Conservation (phyloP, 1,140 invertebrate genomes). For the Agraylea sexmaculata region DNA sequence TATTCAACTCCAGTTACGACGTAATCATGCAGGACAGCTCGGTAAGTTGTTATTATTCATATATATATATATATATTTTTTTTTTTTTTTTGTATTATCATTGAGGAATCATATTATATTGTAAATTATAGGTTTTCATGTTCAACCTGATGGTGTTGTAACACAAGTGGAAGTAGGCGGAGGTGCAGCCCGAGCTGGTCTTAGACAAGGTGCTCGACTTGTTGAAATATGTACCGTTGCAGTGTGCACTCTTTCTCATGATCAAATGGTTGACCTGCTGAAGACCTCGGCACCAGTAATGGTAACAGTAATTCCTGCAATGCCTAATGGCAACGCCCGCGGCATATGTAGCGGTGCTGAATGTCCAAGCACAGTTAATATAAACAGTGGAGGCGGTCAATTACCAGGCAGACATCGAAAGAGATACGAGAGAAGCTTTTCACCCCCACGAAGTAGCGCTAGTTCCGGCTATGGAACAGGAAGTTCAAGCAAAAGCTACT, state of each 20-base stretch:
- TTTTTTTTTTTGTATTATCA: slow-evolving; percentile 4
- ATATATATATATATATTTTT: background rate
- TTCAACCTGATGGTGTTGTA: slow-evolving; percentile 90
- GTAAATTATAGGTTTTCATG: slow-evolving; percentile 66
- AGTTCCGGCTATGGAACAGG: slow-evolving; percentile 78
- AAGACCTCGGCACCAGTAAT: slow-evolving; percentile 81
- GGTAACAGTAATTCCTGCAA: slow-evolving; percentile 60
- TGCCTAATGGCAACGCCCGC: slow-evolving; percentile 40
- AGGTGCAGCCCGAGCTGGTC: slow-evolving; percentile 78
- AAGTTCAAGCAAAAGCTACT: slow-evolving; percentile 52
- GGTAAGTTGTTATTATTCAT: slow-evolving; percentile 22
- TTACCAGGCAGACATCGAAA: slow-evolving; percentile 42
- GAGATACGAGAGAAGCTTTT: slow-evolving; percentile 61
- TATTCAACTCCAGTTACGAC: slow-evolving; percentile 31
- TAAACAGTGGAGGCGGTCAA: slow-evolving; percentile 24
- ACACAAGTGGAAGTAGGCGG: slow-evolving; percentile 85
- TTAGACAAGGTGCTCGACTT: slow-evolving; percentile 77
- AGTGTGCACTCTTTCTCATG: slow-evolving; percentile 79
- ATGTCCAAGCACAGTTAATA: slow-evolving; percentile 23
- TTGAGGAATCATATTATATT: background rate
- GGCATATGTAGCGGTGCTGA: slow-evolving; percentile 26
- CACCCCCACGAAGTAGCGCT: slow-evolving; percentile 69
- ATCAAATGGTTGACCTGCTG: slow-evolving; percentile 87
- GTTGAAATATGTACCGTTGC: slow-evolving; percentile 89
- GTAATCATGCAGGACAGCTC: slow-evolving; percentile 75